Evolutionary conservation across 2,888 invertebrate species (phyloP).

Genomic region (Perdita meconis): DNA sequence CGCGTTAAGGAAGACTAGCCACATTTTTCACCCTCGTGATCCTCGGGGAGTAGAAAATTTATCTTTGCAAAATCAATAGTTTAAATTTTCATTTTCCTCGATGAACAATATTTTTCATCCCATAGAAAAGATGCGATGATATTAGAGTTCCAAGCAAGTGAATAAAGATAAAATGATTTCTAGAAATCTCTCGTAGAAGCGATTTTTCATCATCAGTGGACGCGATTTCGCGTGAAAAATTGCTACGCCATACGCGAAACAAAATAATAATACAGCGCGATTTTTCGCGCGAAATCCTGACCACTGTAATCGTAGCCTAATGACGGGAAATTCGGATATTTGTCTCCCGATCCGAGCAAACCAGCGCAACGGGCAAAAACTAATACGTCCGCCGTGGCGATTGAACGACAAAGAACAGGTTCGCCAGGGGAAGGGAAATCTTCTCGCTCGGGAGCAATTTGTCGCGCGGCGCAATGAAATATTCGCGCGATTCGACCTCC

Average conservation of each 20-base stretch:
- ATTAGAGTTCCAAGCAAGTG: too few species aligned
- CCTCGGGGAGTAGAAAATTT: neutral
- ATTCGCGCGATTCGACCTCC: neutral
- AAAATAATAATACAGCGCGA: too few species aligned
- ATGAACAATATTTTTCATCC: too few species aligned
- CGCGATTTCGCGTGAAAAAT: too few species aligned
- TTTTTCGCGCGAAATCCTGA: too few species aligned
- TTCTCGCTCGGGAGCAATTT: neutral
- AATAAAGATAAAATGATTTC: too few species aligned
- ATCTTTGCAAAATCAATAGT: too few species aligned
- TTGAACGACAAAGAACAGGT: neutral
- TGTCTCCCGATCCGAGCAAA: neutral
- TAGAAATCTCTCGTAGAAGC: too few species aligned
- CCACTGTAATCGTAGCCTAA: too few species aligned
- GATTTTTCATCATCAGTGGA: neutral
- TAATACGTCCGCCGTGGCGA: neutral
- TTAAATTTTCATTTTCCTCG: too few species aligned
- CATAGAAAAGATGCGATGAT: too few species aligned
- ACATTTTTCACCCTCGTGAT: neutral
- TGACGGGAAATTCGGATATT: neutral
- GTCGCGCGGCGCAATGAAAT: neutral
- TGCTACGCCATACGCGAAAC: too few species aligned
- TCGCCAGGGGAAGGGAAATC: neutral
- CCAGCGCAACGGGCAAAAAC: neutral
- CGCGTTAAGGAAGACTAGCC: constrained; percentile 17